Evolutionary conservation across 2,888 invertebrate genomes (phyloP).

Genomic region (Norana najaformis): DNA sequence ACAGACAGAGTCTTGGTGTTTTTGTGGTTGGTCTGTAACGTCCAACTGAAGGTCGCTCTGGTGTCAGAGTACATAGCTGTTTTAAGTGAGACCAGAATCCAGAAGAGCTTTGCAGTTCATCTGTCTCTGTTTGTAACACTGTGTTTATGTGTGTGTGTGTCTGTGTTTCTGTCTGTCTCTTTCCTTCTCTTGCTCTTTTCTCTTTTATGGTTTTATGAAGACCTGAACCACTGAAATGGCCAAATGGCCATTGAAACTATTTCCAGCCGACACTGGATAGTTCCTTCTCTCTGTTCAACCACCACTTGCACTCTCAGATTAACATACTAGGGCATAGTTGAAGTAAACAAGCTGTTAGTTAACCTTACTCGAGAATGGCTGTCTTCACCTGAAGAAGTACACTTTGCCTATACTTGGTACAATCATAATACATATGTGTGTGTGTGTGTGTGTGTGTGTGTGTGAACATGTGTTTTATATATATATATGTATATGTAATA

Average conservation of each 20-base stretch:
- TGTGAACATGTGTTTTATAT: too few relatives aligned
- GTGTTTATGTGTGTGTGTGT: too few relatives aligned
- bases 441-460: too few relatives aligned
- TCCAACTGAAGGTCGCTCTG: background rate
- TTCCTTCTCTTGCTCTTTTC: background rate
- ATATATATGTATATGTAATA: too few relatives aligned
- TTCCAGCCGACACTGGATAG: background rate
- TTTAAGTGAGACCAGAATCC: background rate
- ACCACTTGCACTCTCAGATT: background rate
- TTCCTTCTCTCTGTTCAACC: background rate
- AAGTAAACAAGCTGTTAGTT: background rate
- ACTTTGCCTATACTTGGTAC: too few relatives aligned
- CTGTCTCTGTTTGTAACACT: too few relatives aligned
- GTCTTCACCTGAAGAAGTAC: background rate
- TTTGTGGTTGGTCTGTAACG: background rate
- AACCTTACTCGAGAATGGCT: background rate
- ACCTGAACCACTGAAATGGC: background rate
- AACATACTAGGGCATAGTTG: background rate
- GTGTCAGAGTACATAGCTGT: background rate
- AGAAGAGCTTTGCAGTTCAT: too few relatives aligned
- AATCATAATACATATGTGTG: background rate
- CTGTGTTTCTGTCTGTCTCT: background rate
- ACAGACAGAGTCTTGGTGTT: too few relatives aligned
- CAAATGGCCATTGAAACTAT: background rate
- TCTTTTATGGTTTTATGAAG: background rate